Evolutionary conservation across 2,888 invertebrate species (phyloP).

Genomic region (Aspidiotus rigidus): DNA sequence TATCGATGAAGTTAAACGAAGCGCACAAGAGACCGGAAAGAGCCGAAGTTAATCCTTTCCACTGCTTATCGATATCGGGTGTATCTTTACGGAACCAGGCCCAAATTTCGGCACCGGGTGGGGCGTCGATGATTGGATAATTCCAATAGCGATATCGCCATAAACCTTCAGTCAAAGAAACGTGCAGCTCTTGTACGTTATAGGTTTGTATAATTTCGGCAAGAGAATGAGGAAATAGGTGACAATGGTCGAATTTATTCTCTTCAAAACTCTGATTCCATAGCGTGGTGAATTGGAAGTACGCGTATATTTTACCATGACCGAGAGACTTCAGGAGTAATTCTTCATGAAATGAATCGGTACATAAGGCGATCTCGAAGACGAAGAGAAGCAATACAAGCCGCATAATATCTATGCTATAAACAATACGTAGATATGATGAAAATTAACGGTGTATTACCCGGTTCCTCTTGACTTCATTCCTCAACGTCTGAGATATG

Average conservation of each 20-base stretch:
- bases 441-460: no score
- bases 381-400: background rate
- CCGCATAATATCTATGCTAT: no score
- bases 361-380: background rate
- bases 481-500: no score
- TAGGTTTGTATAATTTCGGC: conserved; percentile 79
- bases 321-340: conserved; percentile 74
- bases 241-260: conserved; percentile 42
- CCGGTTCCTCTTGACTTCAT: no score
- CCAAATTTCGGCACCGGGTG: conserved; percentile 88
- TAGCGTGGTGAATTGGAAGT: conserved; percentile 82
- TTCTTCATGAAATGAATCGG: conserved; percentile 77
- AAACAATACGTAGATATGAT: no score
- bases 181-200: conserved; percentile 78
- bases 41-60: conserved; percentile 81
- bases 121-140: conserved; percentile 77
- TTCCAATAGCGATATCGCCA: conserved; percentile 95
- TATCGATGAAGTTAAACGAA: conserved; percentile 87
- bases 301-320: conserved; percentile 74
- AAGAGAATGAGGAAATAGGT: conserved; percentile 77
- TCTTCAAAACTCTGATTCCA: conserved; percentile 54
- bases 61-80: conserved; percentile 62
- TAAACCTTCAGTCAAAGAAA: conserved; percentile 83
- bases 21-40: conserved; percentile 93
- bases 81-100: conserved; percentile 75